Base-by-base conservation (phyloP, 53 echinoderm and acorn worm genomes). In the Astropecten irregularis region DNA sequence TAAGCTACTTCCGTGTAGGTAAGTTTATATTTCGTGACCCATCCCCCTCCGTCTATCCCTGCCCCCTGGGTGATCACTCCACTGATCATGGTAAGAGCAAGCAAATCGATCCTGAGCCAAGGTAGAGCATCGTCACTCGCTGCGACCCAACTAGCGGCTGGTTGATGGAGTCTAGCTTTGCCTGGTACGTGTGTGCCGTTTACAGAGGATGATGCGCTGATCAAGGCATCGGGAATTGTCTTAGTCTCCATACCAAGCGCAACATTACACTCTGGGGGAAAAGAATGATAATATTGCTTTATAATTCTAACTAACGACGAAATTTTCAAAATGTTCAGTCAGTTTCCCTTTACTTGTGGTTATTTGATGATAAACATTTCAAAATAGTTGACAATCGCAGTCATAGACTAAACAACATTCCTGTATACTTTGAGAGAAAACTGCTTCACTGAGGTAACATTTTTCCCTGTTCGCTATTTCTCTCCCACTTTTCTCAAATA, bases 181-280 rank as follows among this genome's bases (percentile, higher is more conserved):
- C 29, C 30, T 16, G 63, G 27, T 9, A 15, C 11, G 29, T 16
- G 63, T 26, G 30, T 33, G 27, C 0, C n/a, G 15, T 63, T 30
- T 11, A n/a, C 63, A 27, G n/a, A 34, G 18, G 63, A 63, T 4
- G 63, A 63, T 26, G 63, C 63, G 63, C 28, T 63, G 30, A 63
- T 31, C 2, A 63, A 15, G 35, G 18, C 5, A 30, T 31, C 32
- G 10, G 63, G 63, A 8, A 63, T 63, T 63, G 18, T 3, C 13
- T 16, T 13, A 63, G 27, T 16, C 63, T 63, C 63, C 63, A 63
- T 63, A 27, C 63, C 63, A 34, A 63, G 30, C 63, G 63, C 63
- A 31, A 29, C 16, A 30, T 31, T 34, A 33, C 63, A 63, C 22
- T 8, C 63, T 63, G 42, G 42, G 42, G 42, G 42, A 42, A 42